Evolutionary conservation across 2,888 invertebrate genomes (phyloP), one percentile per base, ranked within the genome.

Genomic region (Himalopsyche tibetana): DNA sequence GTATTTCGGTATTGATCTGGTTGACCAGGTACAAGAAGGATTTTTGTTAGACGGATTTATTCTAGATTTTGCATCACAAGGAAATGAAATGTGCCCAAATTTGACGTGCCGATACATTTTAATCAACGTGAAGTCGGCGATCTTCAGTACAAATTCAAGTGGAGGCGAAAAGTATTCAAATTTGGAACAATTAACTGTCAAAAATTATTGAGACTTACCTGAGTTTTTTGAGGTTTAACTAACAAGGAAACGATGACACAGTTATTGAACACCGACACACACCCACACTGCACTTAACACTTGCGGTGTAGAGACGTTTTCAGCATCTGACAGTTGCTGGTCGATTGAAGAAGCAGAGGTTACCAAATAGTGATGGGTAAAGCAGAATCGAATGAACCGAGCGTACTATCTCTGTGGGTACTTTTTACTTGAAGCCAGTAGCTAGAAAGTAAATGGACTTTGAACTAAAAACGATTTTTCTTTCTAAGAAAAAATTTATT

Each of bases 241-340:
- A 86, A 81, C 82, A 84, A 86, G 63, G 63, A 84, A 84, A 84
- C 84, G 84, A 86, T 69, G 86, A 74, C 86, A 86, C 86, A 86
- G 55, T 56, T 82, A 82, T 82, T 55, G 79, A 79, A 87, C 86
- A 87, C 86, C 63, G 84, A 80, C 80, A 86, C 86, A 91, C 92
- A 93, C 93, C 92, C 91, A 91, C 92, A 92, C 93, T 91, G 91
- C 93, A 93, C 93, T 92, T 90, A 89, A 90, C 92, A 92, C 92
- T 92, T 91, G 92, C 92, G 91, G 91, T 63, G 82, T 28, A 63
- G 79, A 80, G 85, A 63, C 85, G 85, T 84, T 82, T 80, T 82
- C 63, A 84, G 83, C 85, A 85, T 82, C 85, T 85, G 87, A 87
- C 87, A 85, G 87, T 82, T 85, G 85, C 85, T 84, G 87, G 87